phyloP scores from a whole-genome alignment of 1,140 invertebrate species.

The Tetragonula clypearis region DNA sequence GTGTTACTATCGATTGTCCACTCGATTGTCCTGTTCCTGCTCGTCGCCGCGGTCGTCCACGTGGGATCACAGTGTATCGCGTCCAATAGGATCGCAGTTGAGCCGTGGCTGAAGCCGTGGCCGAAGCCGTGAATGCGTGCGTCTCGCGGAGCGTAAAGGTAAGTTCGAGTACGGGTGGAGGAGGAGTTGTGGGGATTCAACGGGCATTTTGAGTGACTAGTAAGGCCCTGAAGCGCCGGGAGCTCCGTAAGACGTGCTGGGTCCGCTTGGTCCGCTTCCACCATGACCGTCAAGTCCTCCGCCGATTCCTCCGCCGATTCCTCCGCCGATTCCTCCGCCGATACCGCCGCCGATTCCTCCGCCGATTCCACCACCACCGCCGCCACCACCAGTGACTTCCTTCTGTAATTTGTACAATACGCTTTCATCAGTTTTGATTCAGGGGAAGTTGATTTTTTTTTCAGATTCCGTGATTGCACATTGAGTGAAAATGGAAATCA shows the following conservation, averaged over 20 bases:
- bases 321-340: constrained; percentile 70
- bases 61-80: constrained; percentile 50
- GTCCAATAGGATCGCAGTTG: constrained; percentile 57
- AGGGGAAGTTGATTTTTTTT: neutral
- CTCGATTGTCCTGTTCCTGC: constrained; percentile 40
- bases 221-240: constrained; percentile 82
- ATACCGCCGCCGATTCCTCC: constrained; percentile 65
- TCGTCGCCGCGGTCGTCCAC: constrained; percentile 44
- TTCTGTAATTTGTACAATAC: constrained; percentile 66
- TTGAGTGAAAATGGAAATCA: too few relatives aligned
- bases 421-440: neutral
- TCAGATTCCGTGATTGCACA: neutral
- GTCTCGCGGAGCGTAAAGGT: constrained; percentile 53
- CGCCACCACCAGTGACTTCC: constrained; percentile 76
- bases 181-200: constrained; percentile 34
- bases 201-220: constrained; percentile 78
- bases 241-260: constrained; percentile 85
- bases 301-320: constrained; percentile 56
- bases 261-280: constrained; percentile 75
- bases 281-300: constrained; percentile 68
- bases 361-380: constrained; percentile 65
- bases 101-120: constrained; percentile 54
- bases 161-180: constrained; percentile 26
- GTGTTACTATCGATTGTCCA: constrained; percentile 22
- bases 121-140: constrained; percentile 61